phyloP scores from a whole-genome alignment of 2,888 invertebrate genomes.

The Parnassius orleans region DNA sequence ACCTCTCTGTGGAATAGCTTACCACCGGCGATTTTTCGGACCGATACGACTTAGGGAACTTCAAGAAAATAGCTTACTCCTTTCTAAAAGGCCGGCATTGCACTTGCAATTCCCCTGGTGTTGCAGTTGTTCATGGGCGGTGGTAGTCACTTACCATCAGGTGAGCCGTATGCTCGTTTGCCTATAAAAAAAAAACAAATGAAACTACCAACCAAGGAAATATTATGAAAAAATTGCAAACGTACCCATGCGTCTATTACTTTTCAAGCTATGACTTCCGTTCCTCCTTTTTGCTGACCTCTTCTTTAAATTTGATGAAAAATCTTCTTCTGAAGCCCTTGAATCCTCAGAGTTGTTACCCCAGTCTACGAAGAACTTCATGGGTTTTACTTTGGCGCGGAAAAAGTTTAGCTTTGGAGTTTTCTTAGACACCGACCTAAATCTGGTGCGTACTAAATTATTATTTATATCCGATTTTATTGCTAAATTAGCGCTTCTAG shows the following conservation, averaged over 20 bases:
- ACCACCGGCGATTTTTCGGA: too few species aligned
- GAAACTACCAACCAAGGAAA: too few species aligned
- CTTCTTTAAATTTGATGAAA: conserved; percentile 44
- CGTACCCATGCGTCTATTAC: conserved; percentile 20
- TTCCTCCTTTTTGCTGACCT: conserved; percentile 38
- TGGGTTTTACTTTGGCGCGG: conserved; percentile 35
- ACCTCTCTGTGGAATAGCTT: too few species aligned
- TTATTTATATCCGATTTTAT: conserved; percentile 10
- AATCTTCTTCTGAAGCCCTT: conserved; percentile 49
- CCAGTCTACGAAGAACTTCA: conserved; percentile 34
- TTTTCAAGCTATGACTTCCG: conserved; percentile 30
- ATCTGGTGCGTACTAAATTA: conserved; percentile 14
- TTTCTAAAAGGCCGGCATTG: too few species aligned
- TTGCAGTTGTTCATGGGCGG: too few species aligned
- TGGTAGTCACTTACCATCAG: too few species aligned
- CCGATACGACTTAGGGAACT: too few species aligned
- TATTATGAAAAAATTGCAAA: background rate
- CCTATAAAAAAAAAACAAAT: too few species aligned
- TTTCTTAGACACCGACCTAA: conserved; percentile 26
- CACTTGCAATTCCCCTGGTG: too few species aligned
- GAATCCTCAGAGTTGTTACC: conserved; percentile 39
- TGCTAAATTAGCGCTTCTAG: background rate
- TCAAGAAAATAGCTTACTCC: too few species aligned
- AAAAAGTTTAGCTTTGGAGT: conserved; percentile 35
- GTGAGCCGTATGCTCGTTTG: too few species aligned